Base-by-base conservation (phyloP, 2,888 invertebrate genomes). In the Gymnocheta viridis region DNA sequence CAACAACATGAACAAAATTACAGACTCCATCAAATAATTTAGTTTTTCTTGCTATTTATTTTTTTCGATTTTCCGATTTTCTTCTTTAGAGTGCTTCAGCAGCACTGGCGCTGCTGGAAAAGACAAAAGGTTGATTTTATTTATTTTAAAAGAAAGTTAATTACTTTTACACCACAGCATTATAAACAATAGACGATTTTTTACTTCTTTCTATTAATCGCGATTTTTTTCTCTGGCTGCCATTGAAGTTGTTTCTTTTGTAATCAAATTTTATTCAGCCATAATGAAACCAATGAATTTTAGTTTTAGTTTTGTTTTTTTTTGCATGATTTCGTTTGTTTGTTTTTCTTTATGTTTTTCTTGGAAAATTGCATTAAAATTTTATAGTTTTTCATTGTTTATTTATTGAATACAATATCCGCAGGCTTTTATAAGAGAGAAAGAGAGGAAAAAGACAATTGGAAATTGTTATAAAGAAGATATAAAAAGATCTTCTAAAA, bases 61-160 rank as follows among this genome's bases (percentile, higher is more conserved):
- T 38, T 41, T 49, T 24, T 14, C 17, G 22, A 47, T 67, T 77
- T 67, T 49, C 10, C 35, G 27, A 51, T 66, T 73, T 74, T 62
- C 17, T 22, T 81, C 17, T 56, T 35, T 6, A 41, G 22, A 58
- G 32, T 47, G 24, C 7, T 5, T n/a, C 12, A 47, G 24, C 56
- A 19, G 35, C 27, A 47, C n/a, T 74, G 27, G 22, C 9, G 54
- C 49, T 78, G 27, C 58, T 58, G 29, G 38, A 56, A 62, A 64
- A 77, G 58, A 78, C 72, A 82, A 78, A 82, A 82, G 77, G 72
- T 78, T 78, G 72, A 77, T 82, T 78, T 82, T 77, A 82, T 82
- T 82, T 82, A 66, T 67, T 73, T 73, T 82, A 77, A 82, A 82
- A 82, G 82, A 82, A 82, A 82, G 82, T 82, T 82, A 82, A 82